Conservation (phyloP, 2,113 vertebrate genomes). For the Trematocara variabile region DNA sequence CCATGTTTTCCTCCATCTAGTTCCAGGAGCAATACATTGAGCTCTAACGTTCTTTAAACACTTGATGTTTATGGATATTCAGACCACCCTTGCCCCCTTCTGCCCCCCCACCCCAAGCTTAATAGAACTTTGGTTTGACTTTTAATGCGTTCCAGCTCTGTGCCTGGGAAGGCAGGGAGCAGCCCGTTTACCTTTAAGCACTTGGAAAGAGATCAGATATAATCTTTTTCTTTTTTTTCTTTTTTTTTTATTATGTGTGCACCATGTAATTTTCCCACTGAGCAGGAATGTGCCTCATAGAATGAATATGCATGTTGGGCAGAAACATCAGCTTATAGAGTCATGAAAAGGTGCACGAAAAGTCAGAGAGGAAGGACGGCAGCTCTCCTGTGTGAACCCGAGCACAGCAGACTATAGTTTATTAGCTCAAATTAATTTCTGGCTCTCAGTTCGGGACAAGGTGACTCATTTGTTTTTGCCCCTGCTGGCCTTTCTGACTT, state of each 20-base stretch:
- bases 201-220: slow-evolving; percentile 63
- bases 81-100: slow-evolving; percentile 6
- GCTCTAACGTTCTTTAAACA: slow-evolving; percentile 30
- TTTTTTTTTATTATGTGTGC: slow-evolving; percentile 49
- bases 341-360: slow-evolving; percentile 15
- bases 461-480: slow-evolving; percentile 48
- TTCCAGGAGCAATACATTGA: slow-evolving; percentile 12
- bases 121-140: slow-evolving; percentile 31
- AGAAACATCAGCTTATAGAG: not conserved
- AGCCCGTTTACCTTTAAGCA: slow-evolving; percentile 61
- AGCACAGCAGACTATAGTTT: slow-evolving; percentile 8
- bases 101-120: not conserved
- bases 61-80: slow-evolving; percentile 25
- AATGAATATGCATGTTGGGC: slow-evolving; percentile 33
- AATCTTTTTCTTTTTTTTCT: slow-evolving; percentile 37
- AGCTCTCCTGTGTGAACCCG: not conserved
- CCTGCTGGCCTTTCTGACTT: slow-evolving; percentile 8
- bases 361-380: not conserved
- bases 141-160: slow-evolving; percentile 57
- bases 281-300: slow-evolving; percentile 57
- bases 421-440: slow-evolving; percentile 46
- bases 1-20: not conserved
- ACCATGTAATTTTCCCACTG: slow-evolving; percentile 65
- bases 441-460: slow-evolving; percentile 17
- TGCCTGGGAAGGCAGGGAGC: slow-evolving; percentile 21